Evolutionary conservation across 2,113 vertebrate species (phyloP).

Genomic region (Tiliqua scincoides): DNA sequence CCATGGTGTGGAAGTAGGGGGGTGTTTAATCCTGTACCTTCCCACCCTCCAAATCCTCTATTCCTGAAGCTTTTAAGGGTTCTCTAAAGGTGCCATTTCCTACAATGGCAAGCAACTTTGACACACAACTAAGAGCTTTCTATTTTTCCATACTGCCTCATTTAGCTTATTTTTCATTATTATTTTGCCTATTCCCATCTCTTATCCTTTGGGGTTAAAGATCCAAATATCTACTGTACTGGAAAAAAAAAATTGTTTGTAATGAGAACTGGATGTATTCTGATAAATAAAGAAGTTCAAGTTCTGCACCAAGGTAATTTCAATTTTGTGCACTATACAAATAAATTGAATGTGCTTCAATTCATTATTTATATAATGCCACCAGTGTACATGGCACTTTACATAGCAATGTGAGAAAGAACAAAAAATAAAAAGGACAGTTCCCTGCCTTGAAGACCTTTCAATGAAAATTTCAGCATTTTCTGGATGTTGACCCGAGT

Average conservation of each 20-base stretch:
- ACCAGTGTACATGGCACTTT: background rate
- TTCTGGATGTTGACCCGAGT: background rate
- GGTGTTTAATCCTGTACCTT: no score
- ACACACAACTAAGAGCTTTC: background rate
- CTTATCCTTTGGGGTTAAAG: background rate
- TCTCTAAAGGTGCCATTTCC: no score
- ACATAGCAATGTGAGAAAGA: background rate
- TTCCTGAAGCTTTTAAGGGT: no score
- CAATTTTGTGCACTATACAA: constrained; percentile 2
- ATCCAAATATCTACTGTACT: background rate
- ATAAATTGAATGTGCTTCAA: background rate
- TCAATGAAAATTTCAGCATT: background rate
- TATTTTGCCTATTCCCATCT: background rate
- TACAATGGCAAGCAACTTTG: background rate
- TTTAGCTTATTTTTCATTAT: constrained; percentile 3
- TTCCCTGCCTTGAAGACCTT: background rate
- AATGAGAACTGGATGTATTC: background rate
- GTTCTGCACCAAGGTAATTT: background rate
- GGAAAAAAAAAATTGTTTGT: background rate
- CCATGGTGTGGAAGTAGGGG: no score
- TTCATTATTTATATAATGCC: background rate
- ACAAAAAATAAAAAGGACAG: background rate
- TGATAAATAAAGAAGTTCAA: constrained; percentile 19
- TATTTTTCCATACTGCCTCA: background rate
- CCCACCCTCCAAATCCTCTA: no score